Conservation (phyloP, 2,797 vertebrate genomes). For the Phylloscopus collybita region DNA sequence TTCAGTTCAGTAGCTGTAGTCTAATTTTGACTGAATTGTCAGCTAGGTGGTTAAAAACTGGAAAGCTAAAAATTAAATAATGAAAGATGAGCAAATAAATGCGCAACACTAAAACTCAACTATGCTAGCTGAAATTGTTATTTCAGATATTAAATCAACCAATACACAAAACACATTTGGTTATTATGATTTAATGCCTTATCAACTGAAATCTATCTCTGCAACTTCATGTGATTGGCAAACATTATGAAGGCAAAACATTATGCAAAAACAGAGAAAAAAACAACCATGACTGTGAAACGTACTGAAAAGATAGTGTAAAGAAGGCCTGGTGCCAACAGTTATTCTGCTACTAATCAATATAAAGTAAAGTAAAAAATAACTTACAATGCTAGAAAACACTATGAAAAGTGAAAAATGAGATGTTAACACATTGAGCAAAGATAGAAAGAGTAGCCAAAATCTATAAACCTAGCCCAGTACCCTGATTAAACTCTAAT, state of each 20-base stretch:
- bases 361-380: background rate
- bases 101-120: background rate
- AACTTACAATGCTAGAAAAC: background rate
- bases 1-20: background rate
- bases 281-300: background rate
- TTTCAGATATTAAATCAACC: background rate
- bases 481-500: conserved; percentile 13
- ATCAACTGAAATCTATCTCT: conserved; percentile 12
- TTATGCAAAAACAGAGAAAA: background rate
- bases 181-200: background rate
- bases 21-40: conserved; percentile 16
- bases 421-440: background rate
- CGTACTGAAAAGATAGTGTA: background rate
- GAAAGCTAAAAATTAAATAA: background rate
- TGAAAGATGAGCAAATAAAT: conserved; percentile 21
- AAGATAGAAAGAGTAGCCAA: background rate
- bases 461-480: background rate
- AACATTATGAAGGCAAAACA: background rate
- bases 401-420: background rate
- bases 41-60: background rate
- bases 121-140: background rate
- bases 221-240: background rate
- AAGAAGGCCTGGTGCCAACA: background rate
- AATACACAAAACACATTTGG: background rate
- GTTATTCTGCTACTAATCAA: background rate